These are phyloP conservation scores for Drosophila trapezifrons DNA, from an alignment of 1,140 invertebrate genomes.

Conservation along the genomic window DNA sequence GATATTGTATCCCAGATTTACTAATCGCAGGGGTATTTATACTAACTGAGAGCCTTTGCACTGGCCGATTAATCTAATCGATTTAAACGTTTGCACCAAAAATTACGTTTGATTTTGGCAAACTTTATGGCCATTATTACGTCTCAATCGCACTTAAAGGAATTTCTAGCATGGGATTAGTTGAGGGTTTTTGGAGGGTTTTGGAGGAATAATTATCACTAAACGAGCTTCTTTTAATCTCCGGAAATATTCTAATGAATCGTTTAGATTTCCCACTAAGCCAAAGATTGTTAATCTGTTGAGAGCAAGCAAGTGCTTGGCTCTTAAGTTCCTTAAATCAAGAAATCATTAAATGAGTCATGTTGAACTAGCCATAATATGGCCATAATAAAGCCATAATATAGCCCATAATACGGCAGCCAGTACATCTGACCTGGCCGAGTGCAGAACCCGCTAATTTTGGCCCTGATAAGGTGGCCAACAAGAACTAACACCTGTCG, in stretches of 20 bases:
- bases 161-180: not conserved
- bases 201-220: constrained; percentile 3
- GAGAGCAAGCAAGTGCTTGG: not conserved
- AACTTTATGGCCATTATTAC: constrained; percentile 16
- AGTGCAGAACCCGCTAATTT: constrained; percentile 22
- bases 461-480: constrained; percentile 2
- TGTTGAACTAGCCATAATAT: not conserved
- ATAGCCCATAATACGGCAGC: not conserved
- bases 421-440: constrained; percentile 20
- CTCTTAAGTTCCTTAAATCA: too few relatives aligned
- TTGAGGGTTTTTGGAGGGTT: not conserved
- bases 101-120: constrained; percentile 25
- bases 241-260: constrained; percentile 23
- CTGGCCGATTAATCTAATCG: constrained; percentile 61
- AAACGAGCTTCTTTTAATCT: not conserved
- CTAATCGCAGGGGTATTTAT: constrained; percentile 26
- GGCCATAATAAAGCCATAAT: not conserved
- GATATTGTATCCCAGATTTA: constrained; percentile 12
- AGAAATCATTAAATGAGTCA: constrained; percentile 8
- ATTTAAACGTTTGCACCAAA: constrained; percentile 23
- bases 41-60: constrained; percentile 30
- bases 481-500: constrained; percentile 53
- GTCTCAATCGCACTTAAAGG: constrained; percentile 15
- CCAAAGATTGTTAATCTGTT: not conserved
- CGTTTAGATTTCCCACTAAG: not conserved